Evolutionary conservation across 2,888 invertebrate genomes (phyloP).

Genomic region (Malthinus flaveolus): DNA sequence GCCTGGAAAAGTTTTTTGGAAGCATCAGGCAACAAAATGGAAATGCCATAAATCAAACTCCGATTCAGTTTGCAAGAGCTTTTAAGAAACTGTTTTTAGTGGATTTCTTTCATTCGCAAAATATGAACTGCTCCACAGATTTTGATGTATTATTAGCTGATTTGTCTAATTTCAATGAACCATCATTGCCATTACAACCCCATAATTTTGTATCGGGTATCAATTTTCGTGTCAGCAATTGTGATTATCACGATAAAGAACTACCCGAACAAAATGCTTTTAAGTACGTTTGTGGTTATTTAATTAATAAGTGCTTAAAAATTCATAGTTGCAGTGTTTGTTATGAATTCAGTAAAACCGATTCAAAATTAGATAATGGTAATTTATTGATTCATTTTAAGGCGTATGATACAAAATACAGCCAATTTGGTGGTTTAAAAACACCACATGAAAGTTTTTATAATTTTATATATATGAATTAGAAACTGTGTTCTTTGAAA

Average conservation of each 20-base stretch:
- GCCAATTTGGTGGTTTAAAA: not conserved
- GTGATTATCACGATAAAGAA: no score
- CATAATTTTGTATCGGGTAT: no score
- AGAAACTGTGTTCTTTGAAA: constrained; percentile 5
- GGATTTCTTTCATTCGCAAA: constrained; percentile 16
- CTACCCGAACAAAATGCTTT: no score
- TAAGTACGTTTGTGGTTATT: not conserved
- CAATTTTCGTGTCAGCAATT: no score
- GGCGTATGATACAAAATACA: not conserved
- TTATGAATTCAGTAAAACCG: not conserved
- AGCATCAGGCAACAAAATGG: constrained; percentile 28
- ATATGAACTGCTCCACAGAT: constrained; percentile 2
- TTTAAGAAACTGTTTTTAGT: constrained; percentile 29
- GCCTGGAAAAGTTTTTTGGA: constrained; percentile 35
- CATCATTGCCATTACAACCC: no score
- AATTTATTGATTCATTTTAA: not conserved
- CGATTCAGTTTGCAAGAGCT: constrained; percentile 30
- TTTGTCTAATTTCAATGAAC: no score
- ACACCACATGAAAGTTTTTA: not conserved
- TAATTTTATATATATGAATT: not conserved
- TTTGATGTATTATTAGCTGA: not conserved
- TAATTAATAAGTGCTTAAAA: not conserved
- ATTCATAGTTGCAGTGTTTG: not conserved
- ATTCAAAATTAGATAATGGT: not conserved
- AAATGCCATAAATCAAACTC: constrained; percentile 32